Evolutionary conservation across 2,888 invertebrate genomes (phyloP), one percentile per base, ranked within the genome.

Genomic region (Lepidochrysops patricia): DNA sequence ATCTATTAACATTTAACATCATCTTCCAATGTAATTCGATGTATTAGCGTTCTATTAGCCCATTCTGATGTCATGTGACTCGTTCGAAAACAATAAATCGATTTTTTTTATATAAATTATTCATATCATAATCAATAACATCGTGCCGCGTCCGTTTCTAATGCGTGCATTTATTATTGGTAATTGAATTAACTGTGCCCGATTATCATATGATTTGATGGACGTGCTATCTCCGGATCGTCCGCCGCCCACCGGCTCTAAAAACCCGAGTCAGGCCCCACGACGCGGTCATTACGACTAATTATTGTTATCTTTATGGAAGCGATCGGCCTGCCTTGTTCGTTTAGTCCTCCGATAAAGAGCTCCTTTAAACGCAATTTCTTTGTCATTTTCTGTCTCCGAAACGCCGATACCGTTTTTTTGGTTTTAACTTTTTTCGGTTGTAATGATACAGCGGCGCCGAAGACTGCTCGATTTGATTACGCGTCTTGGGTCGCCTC

Each of bases 201-300:
- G 88, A 88, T 89, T 89, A 88, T 88, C 89, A 86, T 89, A 85
- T 80, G 84, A 84, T 86, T 85, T 89, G 89, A 89, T 88, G 87
- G 87, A 86, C 84, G 82, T 80, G 77, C 86, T 88, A 88, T 88
- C 88, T 81, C 70, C 74, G 68, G 77, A 88, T 88, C 87, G 70
- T 72, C 77, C 73, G 77, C 85, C 84, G 82, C 85, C 84, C 85
- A 82, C 81, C 73, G 80, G 76, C 80, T 78, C 79, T 75, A 75
- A 80, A 79, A 79, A 75, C 70, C 67, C 63, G 58, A 62, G 60
- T 61, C 60, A 13, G 63, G 63, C 80, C 76, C 76, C 80, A 76
- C 79, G 78, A 79, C 75, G 81, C 71, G 76, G 80, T 82, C 82
- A 88, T 89, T 85, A 86, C 75, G 73, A 72, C 85, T 88, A 88